A percentile compares a stretch with the other conserved stretches of the same genome.
Conservation (phyloP, 2,888 invertebrate species). For the Furcula furcula region DNA sequence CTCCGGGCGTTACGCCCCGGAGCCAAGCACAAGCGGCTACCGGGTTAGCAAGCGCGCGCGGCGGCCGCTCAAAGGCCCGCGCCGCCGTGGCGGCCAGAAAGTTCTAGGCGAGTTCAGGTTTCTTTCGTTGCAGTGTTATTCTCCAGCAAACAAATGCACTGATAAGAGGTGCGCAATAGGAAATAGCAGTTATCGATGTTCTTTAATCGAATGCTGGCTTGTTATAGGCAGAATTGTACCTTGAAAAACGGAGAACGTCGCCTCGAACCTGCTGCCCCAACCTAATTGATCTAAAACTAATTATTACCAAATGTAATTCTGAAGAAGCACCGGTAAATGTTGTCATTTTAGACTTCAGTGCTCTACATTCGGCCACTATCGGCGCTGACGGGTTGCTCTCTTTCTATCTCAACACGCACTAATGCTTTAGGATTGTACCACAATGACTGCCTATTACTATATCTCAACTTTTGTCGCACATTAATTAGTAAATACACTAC, state of each 20-base stretch:
- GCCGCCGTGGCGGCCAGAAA: constrained; percentile 37
- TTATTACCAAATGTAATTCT: constrained; percentile 10
- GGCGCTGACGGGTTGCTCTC: too few relatives aligned
- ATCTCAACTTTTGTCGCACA: too few relatives aligned
- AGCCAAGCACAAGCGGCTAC: constrained; percentile 80
- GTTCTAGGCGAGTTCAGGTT: constrained; percentile 32
- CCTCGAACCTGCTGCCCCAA: constrained; percentile 52
- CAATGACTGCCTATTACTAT: too few relatives aligned
- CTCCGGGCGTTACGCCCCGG: constrained; percentile 73
- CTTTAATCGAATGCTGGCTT: constrained; percentile 40
- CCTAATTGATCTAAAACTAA: constrained; percentile 18
- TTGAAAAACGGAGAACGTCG: constrained; percentile 39
- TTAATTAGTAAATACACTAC: not conserved
- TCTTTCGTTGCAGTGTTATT: constrained; percentile 49
- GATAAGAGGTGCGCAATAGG: constrained; percentile 46
- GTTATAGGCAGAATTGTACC: constrained; percentile 37
- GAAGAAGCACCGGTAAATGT: too few relatives aligned
- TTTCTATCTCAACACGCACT: too few relatives aligned
- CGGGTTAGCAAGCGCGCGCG: constrained; percentile 77
- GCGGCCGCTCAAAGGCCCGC: constrained; percentile 59
- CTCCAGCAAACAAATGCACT: constrained; percentile 48
- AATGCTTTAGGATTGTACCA: too few relatives aligned
- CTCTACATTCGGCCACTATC: too few relatives aligned
- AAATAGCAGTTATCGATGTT: constrained; percentile 45
- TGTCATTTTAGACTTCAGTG: too few relatives aligned